A percentile compares a stretch with the other conserved stretches of the same genome.
phyloP scores from a whole-genome alignment of 2,888 invertebrate species.

The Drosophila infuscata region DNA sequence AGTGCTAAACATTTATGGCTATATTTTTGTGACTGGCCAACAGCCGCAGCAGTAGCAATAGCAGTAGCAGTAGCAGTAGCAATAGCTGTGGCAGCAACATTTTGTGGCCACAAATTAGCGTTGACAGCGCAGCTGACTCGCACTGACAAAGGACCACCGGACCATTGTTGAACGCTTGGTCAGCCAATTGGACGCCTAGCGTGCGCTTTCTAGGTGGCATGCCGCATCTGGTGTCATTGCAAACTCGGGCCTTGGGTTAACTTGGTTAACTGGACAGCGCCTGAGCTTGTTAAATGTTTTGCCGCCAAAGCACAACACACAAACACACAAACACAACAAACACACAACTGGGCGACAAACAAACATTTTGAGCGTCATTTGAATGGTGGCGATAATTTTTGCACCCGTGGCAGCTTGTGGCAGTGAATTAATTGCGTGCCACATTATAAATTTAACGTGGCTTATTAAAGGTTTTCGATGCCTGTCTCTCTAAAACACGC shows the following conservation, averaged over 20 bases:
- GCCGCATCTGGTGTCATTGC: slow-evolving; percentile 50
- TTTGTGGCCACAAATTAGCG: slow-evolving; percentile 67
- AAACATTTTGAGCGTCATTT: slow-evolving; percentile 78
- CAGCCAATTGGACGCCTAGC: slow-evolving; percentile 78
- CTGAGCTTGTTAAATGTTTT: slow-evolving; percentile 74
- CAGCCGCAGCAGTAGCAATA: not conserved
- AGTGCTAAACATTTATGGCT: slow-evolving; percentile 69
- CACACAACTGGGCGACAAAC: slow-evolving; percentile 33
- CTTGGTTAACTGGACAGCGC: slow-evolving; percentile 38
- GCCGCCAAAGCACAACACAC: slow-evolving; percentile 61
- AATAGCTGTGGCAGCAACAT: not conserved
- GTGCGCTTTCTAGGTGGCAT: slow-evolving; percentile 77
- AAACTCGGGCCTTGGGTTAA: slow-evolving; percentile 6
- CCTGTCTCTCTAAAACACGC: slow-evolving; percentile 60
- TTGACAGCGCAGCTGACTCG: slow-evolving; percentile 57
- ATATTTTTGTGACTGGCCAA: slow-evolving; percentile 57
- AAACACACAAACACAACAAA: not conserved
- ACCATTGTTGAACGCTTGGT: slow-evolving; percentile 27
- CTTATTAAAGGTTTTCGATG: slow-evolving; percentile 65
- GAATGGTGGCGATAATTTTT: slow-evolving; percentile 84
- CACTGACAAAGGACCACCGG: slow-evolving; percentile 70
- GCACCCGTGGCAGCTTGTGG: slow-evolving; percentile 62
- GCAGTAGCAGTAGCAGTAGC: not conserved
- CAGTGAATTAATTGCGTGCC: slow-evolving; percentile 78
- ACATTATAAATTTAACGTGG: slow-evolving; percentile 70